phyloP scores from a whole-genome alignment of 2,888 invertebrate species.

The Oscheius sp. region DNA sequence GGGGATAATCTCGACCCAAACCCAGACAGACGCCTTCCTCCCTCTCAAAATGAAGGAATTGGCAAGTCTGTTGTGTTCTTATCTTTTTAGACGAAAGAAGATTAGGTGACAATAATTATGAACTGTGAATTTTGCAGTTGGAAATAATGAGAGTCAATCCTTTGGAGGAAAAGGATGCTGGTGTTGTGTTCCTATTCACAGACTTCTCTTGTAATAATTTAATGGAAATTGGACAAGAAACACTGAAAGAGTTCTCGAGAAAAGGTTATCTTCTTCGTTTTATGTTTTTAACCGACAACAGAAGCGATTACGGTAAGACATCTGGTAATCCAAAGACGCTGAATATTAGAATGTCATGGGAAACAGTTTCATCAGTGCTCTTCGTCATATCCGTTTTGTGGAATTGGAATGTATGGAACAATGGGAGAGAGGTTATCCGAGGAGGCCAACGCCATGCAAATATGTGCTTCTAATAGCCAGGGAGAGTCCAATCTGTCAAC shows the following conservation, averaged over 20 bases:
- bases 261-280: constrained; percentile 21
- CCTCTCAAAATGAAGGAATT: constrained; percentile 20
- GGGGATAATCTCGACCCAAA: not conserved
- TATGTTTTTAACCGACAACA: constrained; percentile 1
- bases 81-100: not conserved
- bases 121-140: constrained; percentile 10
- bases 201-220: not conserved
- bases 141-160: not conserved
- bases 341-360: not conserved
- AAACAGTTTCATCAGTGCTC: constrained; percentile 5
- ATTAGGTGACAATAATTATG: constrained; percentile 19
- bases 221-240: not conserved
- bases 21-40: not conserved
- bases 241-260: not conserved
- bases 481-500: not conserved
- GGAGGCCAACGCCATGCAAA: not conserved
- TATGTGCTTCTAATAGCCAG: not conserved
- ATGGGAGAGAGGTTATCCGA: not conserved
- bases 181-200: constrained; percentile 10
- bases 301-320: not conserved
- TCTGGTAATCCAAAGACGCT: not conserved
- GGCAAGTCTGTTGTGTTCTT: constrained; percentile 27
- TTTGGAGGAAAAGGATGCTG: not conserved
- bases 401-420: not conserved
- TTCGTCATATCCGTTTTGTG: constrained; percentile 5